A percentile compares a stretch with the other conserved stretches of the same genome.
These are phyloP conservation scores for Heliothis subflexa DNA, from an alignment of 1,140 invertebrate species.

Conservation along the genomic window DNA sequence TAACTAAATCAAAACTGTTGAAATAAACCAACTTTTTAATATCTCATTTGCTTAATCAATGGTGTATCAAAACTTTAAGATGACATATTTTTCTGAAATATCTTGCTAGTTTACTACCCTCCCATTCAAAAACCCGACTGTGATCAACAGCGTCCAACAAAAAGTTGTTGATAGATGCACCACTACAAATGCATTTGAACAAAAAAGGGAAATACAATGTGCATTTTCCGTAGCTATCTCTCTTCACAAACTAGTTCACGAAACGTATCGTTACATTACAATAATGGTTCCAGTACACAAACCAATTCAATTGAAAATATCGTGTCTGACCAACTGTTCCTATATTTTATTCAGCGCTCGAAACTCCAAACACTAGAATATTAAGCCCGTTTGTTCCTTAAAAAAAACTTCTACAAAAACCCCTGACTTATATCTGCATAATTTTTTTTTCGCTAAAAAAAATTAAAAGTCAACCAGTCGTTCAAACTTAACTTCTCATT, in stretches of 20 bases:
- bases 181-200: conserved; percentile 31
- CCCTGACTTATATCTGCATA: conserved; percentile 29
- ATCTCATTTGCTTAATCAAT: too few relatives aligned
- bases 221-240: neutral
- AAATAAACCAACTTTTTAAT: too few relatives aligned
- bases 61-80: too few relatives aligned
- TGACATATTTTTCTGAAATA: too few relatives aligned
- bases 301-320: conserved; percentile 56
- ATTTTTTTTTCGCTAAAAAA: conserved; percentile 51
- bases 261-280: conserved; percentile 48
- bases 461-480: conserved; percentile 48
- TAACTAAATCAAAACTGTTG: too few relatives aligned
- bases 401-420: conserved; percentile 25
- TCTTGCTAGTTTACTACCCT: too few relatives aligned
- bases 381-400: neutral
- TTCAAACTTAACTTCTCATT: conserved; percentile 45
- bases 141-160: neutral
- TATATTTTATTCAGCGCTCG: conserved; percentile 61
- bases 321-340: conserved; percentile 46
- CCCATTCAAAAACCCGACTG: neutral
- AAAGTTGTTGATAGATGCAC: neutral
- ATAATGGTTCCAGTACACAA: conserved; percentile 55
- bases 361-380: conserved; percentile 40
- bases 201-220: conserved; percentile 23
- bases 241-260: conserved; percentile 24